A percentile compares a stretch with the other conserved stretches of the same genome.
phyloP scores from a whole-genome alignment of 2,888 invertebrate species.

The Phortica okadai region DNA sequence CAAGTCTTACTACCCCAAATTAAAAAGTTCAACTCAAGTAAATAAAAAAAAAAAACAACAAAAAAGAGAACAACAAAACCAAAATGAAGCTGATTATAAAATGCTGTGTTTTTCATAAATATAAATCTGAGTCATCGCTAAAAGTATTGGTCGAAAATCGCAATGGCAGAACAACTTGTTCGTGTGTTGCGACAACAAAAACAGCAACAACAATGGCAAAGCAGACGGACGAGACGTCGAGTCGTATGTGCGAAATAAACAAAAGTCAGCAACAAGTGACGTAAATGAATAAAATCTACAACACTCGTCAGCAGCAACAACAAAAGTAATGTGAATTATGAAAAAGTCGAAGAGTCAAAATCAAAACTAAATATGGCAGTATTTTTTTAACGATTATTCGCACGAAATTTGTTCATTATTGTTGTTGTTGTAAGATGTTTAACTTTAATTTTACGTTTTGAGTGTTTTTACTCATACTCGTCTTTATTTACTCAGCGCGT shows the following conservation, averaged over 20 bases:
- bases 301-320: not conserved
- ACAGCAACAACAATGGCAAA: constrained; percentile 40
- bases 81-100: not conserved
- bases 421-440: not conserved
- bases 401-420: not conserved
- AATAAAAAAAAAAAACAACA: not conserved
- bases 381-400: not conserved
- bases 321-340: constrained; percentile 1
- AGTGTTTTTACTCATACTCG: too few relatives aligned
- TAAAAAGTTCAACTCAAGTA: not conserved
- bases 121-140: constrained; percentile 7
- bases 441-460: not conserved
- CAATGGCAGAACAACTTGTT: not conserved
- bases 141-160: constrained; percentile 2
- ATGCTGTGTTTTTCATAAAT: not conserved
- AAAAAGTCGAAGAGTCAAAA: not conserved
- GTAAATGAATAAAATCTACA: constrained; percentile 48
- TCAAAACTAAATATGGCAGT: not conserved
- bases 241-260: constrained; percentile 8
- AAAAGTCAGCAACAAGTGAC: constrained; percentile 59
- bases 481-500: too few relatives aligned
- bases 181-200: constrained; percentile 47
- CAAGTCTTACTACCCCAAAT: not conserved
- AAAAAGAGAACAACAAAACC: not conserved
- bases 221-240: not conserved